These are phyloP conservation scores for Cylas formicarius DNA, from an alignment of 1,140 invertebrate genomes.

Conservation along the genomic window DNA sequence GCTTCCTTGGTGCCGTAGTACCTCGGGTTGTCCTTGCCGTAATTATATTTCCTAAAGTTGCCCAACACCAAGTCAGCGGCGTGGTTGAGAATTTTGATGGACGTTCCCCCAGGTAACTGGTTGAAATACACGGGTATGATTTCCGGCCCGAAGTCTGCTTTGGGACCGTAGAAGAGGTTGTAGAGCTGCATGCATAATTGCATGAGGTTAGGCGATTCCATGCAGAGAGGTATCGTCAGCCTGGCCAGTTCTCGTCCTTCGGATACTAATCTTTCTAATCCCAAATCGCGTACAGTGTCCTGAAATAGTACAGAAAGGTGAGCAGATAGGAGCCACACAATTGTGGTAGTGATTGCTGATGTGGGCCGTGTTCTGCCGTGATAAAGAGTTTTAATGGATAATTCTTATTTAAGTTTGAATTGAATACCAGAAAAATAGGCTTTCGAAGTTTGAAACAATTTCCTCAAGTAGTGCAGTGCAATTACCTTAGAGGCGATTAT, in stretches of 20 bases:
- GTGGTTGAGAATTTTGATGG: slow-evolving; percentile 34
- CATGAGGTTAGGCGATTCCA: slow-evolving; percentile 33
- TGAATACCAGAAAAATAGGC: too few relatives aligned
- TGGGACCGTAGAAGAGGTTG: slow-evolving; percentile 34
- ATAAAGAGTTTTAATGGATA: too few relatives aligned
- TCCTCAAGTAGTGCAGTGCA: too few relatives aligned
- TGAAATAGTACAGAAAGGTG: slow-evolving; percentile 17
- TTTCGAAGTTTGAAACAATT: too few relatives aligned
- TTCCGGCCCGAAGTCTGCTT: slow-evolving; percentile 32
- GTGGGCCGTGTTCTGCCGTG: too few relatives aligned
- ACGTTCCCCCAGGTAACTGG: slow-evolving; percentile 35
- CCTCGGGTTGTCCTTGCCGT: slow-evolving; percentile 19
- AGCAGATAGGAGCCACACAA: too few relatives aligned
- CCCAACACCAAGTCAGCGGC: slow-evolving; percentile 31
- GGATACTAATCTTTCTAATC: slow-evolving; percentile 28
- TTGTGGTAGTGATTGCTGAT: too few relatives aligned
- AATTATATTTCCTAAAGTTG: slow-evolving; percentile 36
- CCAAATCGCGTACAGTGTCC: slow-evolving; percentile 20
- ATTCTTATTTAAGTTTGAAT: too few relatives aligned
- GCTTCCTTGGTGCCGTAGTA: slow-evolving; percentile 27
- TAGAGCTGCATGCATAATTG: slow-evolving; percentile 29
- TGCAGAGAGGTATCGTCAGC: slow-evolving; percentile 21
- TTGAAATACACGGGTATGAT: slow-evolving; percentile 34
- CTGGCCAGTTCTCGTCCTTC: slow-evolving; percentile 24
- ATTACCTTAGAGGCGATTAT: too few relatives aligned